Base-by-base conservation (phyloP, 2,797 vertebrate species). In the Anabacerthia variegaticeps region DNA sequence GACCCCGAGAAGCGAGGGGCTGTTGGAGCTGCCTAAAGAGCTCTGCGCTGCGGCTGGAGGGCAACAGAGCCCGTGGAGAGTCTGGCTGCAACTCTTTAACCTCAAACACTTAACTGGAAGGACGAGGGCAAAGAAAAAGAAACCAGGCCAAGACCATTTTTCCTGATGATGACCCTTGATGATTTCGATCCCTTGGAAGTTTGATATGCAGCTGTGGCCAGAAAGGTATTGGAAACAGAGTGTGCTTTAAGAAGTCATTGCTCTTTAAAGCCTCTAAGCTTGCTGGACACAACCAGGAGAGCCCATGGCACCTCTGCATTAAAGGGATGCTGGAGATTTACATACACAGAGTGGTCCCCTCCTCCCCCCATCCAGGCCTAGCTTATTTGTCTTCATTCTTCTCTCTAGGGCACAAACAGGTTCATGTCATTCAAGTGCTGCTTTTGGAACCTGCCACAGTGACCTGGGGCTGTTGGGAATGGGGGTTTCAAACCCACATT, bases 101-200 rank as follows among this genome's bases (percentile, higher is more conserved):
- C 37, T 77, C 72, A 75, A 36, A 48, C 1, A 8, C 66, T 41
- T 77, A 28, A 54, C 12, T 21, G 65, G 59, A 84, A 77, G 44
- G 82, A 88, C 39, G 12, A 20, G 49, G 62, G 36, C 23, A 93
- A 88, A 96, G 90, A 90, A 89, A 93, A 94, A 89, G 71, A 95
- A 95, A 92, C 69, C 65, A 89, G 83, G 68, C 67, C 32, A 1
- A 91, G 91, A 82, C 72, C 0, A 15, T 59, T 67, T 94, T 81
- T 76, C 51, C 48, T 72, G 76, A 36, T 52, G 65, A 52, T 2
- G 10, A 44, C 85, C 79, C 54, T 74, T 74, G 77, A 71, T 55
- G 62, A 44, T 30, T 73, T 66, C 39, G 58, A 62, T 63, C 55
- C 79, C 88, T 67, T 62, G 52, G 65, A 77, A 92, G 85, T 92